Evolutionary conservation across 2,888 invertebrate species (phyloP), one percentile per base, ranked within the genome.

Genomic region (Patella depressa): DNA sequence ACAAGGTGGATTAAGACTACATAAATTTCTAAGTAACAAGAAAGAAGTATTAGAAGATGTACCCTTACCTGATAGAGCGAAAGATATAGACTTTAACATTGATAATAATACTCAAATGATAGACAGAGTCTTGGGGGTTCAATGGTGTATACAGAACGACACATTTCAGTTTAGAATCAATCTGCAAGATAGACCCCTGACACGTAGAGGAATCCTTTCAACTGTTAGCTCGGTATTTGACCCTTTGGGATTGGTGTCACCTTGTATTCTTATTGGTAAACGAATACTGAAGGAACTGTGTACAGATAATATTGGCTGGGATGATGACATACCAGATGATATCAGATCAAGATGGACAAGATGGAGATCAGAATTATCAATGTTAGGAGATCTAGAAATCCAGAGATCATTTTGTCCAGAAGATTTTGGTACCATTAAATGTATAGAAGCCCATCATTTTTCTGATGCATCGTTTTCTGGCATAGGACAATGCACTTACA

Each of bases 61-160:
- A 24, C 69, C 79, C 24, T 54, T 24, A 53, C 55, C 72, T 17
- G 72, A 79, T 24, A 69, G 74, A 59, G 73, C 74, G 4, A 57
- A 15, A 17, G 24, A 34, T 11, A 72, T 75, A 19, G 59, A 55
- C 55, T 24, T 79, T 2, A 71, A 79, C 11, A 53, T 76, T 19
- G 74, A 77, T 9, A 57, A 71, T 14, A 73, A 78, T 45, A n/a
- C 17, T 11, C 57, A 76, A 15, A 79, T 78, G 5, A 45, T 59
- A 0, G 80, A 82, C 24, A 77, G 80, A 75, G 72, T 80, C 5
- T 77, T 83, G 12, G 82, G 82, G 12, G 53, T 82, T 12, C 70
- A 59, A 1, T 82, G 82, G 83, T 57, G 74, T 70, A 59, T 72
- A 14, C 74, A 77, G 14, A 54, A 73, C 11, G 81, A 80, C 69